Conservation (phyloP, 2,113 vertebrate species). For the Lepisosteus oculatus region DNA sequence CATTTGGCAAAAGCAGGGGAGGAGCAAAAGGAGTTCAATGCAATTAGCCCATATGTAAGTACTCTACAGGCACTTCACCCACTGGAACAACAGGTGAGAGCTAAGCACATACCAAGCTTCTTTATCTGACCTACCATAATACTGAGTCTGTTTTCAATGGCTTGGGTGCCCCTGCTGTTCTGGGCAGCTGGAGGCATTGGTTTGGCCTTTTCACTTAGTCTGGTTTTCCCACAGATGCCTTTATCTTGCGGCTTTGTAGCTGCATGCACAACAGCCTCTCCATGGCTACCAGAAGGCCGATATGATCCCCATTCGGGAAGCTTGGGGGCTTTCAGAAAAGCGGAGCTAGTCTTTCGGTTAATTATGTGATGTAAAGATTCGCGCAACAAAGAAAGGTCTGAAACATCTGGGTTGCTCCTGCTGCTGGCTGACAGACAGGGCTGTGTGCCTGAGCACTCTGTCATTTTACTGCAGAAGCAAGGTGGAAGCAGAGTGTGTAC, state of each 20-base stretch:
- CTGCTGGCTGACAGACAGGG: not conserved
- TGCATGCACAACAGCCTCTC: not conserved
- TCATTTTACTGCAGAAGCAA: slow-evolving; percentile 3
- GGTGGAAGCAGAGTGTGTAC: slow-evolving; percentile 8
- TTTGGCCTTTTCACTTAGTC: slow-evolving; percentile 21
- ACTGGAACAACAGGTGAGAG: not conserved
- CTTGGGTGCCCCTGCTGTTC: slow-evolving; percentile 15
- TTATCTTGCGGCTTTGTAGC: slow-evolving; percentile 8
- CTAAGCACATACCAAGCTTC: slow-evolving; percentile 10
- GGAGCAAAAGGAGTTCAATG: slow-evolving; percentile 17
- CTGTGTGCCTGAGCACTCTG: slow-evolving; percentile 5
- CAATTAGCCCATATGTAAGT: slow-evolving; percentile 5
- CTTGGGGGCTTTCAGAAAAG: slow-evolving; percentile 32
- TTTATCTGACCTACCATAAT: slow-evolving; percentile 50
- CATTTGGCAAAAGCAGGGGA: slow-evolving; percentile 22
- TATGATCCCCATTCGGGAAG: slow-evolving; percentile 25
- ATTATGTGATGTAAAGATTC: slow-evolving; percentile 54
- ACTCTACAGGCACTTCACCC: slow-evolving; percentile 22
- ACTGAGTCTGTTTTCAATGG: slow-evolving; percentile 32
- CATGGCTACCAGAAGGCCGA: not conserved
- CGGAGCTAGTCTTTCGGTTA: slow-evolving; percentile 46
- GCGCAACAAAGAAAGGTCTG: slow-evolving; percentile 52
- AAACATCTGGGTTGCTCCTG: slow-evolving; percentile 27
- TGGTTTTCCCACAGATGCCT: slow-evolving; percentile 24
- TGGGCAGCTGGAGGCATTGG: slow-evolving; percentile 27